phyloP scores from a whole-genome alignment of 2,113 vertebrate genomes.

The Columba livia region DNA sequence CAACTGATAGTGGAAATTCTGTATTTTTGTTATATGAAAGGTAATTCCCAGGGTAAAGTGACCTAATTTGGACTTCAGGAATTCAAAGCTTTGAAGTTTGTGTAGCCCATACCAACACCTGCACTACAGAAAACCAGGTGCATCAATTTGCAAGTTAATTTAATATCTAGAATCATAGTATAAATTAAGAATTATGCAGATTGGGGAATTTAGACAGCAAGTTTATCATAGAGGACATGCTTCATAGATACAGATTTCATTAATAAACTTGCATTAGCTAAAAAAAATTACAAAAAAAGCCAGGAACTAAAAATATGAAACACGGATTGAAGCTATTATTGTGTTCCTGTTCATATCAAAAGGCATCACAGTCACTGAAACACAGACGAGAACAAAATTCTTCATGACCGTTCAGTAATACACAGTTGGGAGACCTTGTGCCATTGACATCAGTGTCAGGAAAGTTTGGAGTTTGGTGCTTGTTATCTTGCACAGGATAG shows the following conservation, averaged over 20 bases:
- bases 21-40: background rate
- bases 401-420: background rate
- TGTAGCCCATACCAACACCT: background rate
- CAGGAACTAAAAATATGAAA: background rate
- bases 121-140: background rate
- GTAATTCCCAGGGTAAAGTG: background rate
- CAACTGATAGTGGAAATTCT: background rate
- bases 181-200: background rate
- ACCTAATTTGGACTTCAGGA: background rate
- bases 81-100: background rate
- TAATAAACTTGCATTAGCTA: background rate
- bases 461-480: constrained; percentile 18
- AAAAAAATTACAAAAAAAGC: background rate
- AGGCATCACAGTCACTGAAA: background rate
- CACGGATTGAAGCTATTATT: background rate
- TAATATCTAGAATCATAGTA: background rate
- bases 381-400: background rate
- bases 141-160: background rate
- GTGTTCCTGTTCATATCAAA: background rate
- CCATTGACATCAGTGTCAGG: constrained; percentile 1
- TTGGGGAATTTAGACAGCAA: background rate
- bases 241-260: background rate
- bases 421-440: background rate
- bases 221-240: background rate
- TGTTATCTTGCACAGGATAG: constrained; percentile 49